Conservation (phyloP, 2,888 invertebrate species). For the Drosophila ustulata region DNA sequence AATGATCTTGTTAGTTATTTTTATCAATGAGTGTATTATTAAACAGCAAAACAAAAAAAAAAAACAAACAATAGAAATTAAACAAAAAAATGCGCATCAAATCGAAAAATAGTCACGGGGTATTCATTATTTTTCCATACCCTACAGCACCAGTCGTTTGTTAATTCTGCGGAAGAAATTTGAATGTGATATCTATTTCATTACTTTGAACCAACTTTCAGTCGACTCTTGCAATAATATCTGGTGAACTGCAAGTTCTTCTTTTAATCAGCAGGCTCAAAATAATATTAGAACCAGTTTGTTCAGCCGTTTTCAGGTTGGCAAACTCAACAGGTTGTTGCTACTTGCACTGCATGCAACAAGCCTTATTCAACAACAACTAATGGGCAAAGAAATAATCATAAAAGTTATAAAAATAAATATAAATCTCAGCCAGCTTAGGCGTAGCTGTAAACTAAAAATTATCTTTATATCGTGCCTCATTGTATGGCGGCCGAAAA, state of each 20-base stretch:
- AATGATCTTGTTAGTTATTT: no score
- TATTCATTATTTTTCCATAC: neutral
- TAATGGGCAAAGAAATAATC: conserved; percentile 18
- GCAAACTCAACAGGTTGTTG: conserved; percentile 48
- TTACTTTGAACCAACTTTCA: conserved; percentile 3
- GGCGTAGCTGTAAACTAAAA: conserved; percentile 32
- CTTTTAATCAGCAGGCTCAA: conserved; percentile 20
- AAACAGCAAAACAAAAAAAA: no score
- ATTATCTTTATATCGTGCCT: conserved; percentile 50
- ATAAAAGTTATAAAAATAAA: neutral
- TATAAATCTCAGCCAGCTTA: conserved; percentile 33
- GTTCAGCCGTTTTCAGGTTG: conserved; percentile 26
- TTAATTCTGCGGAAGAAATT: neutral
- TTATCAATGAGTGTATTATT: no score
- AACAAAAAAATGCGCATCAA: no score
- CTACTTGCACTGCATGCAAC: neutral
- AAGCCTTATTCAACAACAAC: conserved; percentile 1
- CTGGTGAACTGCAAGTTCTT: conserved; percentile 8
- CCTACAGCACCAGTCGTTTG: neutral
- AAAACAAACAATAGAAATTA: no score
- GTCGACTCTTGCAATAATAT: neutral
- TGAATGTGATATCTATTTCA: neutral
- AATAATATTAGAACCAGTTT: conserved; percentile 57
- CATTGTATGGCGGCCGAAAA: conserved; percentile 13
- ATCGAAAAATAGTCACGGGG: neutral